Conservation (phyloP, 2,888 invertebrate genomes). For the Pegoplata infirma region DNA sequence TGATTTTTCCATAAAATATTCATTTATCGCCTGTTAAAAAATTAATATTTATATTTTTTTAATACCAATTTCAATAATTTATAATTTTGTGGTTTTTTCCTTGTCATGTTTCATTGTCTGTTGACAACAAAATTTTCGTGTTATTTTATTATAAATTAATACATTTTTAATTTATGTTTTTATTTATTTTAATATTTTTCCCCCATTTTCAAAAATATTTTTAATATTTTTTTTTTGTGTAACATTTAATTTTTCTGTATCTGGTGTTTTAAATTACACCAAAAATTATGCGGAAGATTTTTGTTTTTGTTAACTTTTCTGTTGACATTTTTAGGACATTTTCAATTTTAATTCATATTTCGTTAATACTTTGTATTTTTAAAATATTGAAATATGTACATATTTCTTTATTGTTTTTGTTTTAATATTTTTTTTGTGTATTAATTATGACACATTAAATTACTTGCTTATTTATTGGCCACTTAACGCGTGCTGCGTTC, state of each 20-base stretch:
- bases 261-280: background rate
- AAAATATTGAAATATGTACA: slow-evolving; percentile 43
- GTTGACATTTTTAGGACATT: slow-evolving; percentile 42
- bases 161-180: too few relatives aligned
- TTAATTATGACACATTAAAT: slow-evolving; percentile 52
- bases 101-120: background rate
- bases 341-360: slow-evolving; percentile 3
- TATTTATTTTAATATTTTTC: background rate
- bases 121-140: background rate
- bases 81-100: background rate
- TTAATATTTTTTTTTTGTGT: too few relatives aligned
- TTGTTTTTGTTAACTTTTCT: background rate
- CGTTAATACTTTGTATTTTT: background rate
- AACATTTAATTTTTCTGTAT: slow-evolving; percentile 7
- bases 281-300: slow-evolving; percentile 48
- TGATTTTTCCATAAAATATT: background rate
- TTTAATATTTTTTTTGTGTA: too few relatives aligned
- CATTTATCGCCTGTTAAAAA: background rate
- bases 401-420: slow-evolving; percentile 25
- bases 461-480: slow-evolving; percentile 50
- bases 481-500: slow-evolving; percentile 20
- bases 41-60: background rate
- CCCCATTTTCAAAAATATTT: background rate
- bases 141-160: slow-evolving; percentile 8
- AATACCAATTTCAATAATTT: background rate